Conservation (phyloP, 2,113 vertebrate species). For the Potamarius usumacintae region DNA sequence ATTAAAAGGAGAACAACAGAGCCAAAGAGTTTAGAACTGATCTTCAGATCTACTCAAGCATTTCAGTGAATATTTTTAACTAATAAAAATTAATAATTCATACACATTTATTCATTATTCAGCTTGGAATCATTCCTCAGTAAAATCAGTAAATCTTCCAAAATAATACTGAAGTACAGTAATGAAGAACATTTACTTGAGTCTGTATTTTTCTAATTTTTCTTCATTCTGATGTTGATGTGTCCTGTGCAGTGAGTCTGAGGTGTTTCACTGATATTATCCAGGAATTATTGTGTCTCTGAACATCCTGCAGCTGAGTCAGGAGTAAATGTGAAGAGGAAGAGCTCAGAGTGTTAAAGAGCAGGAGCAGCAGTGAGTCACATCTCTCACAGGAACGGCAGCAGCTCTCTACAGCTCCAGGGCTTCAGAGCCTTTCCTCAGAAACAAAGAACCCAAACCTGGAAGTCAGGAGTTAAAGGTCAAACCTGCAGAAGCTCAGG, state of each 20-base stretch:
- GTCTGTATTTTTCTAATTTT: background rate
- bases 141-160: background rate
- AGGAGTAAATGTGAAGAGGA: background rate
- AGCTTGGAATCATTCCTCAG: too few species aligned
- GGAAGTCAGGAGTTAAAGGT: conserved; percentile 28
- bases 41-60: too few species aligned
- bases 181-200: background rate
- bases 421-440: background rate
- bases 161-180: background rate
- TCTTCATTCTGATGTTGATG: background rate
- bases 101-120: background rate
- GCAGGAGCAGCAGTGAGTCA: background rate
- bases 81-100: background rate
- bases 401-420: background rate
- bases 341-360: background rate
- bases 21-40: too few species aligned
- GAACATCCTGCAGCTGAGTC: background rate
- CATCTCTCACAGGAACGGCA: background rate
- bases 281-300: background rate
- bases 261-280: background rate
- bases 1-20: too few species aligned
- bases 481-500: conserved; percentile 22
- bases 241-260: background rate
- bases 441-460: conserved; percentile 25
- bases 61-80: background rate